These are phyloP conservation scores for Falco biarmicus DNA, from an alignment of 2,797 vertebrate genomes.

Conservation along the genomic window DNA sequence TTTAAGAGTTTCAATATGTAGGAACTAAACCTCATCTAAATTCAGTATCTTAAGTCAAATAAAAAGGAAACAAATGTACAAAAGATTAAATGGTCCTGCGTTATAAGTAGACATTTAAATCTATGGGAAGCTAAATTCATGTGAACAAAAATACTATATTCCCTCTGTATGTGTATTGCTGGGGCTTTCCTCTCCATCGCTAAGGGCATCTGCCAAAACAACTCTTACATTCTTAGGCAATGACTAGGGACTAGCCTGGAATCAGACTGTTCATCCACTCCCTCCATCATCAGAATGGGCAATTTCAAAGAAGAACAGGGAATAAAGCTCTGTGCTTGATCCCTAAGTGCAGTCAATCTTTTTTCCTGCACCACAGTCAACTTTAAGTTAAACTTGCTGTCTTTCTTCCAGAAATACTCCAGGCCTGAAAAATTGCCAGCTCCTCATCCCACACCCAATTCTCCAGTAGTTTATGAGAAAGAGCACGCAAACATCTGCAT, in stretches of 20 bases:
- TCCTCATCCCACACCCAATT: conserved; percentile 63
- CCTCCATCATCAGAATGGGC: conserved; percentile 44
- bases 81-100: conserved; percentile 53
- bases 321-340: background rate
- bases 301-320: conserved; percentile 41
- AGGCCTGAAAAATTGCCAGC: conserved; percentile 65
- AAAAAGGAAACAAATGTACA: conserved; percentile 61
- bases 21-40: conserved; percentile 66
- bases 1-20: conserved; percentile 72
- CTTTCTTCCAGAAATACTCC: conserved; percentile 63
- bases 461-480: conserved; percentile 62
- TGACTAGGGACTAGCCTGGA: conserved; percentile 46
- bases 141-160: conserved; percentile 51
- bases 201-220: conserved; percentile 65
- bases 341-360: conserved; percentile 42
- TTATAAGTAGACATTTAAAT: conserved; percentile 67
- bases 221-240: conserved; percentile 52
- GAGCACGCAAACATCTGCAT: conserved; percentile 66
- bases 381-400: conserved; percentile 49
- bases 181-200: conserved; percentile 59
- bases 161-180: conserved; percentile 30
- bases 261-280: conserved; percentile 36
- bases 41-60: conserved; percentile 68
- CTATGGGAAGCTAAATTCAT: conserved; percentile 66
- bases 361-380: background rate